Conservation (phyloP, 1,140 invertebrate species). For the Drosophila lacteicornis region DNA sequence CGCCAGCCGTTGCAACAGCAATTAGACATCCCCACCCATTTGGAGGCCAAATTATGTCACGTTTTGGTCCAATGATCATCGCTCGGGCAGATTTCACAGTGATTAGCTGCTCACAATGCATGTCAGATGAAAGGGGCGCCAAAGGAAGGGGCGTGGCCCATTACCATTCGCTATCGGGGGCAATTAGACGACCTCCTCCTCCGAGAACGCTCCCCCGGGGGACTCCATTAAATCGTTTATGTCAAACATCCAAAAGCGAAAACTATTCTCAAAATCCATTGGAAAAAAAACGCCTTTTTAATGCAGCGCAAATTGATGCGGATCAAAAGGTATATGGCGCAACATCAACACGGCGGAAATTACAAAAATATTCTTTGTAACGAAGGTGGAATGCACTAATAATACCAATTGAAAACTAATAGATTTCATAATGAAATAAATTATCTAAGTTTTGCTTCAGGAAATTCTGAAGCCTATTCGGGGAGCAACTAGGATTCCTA, state of each 20-base stretch:
- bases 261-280: not conserved
- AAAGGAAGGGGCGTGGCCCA: slow-evolving; percentile 45
- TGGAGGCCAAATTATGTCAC: slow-evolving; percentile 69
- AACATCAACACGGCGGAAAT: slow-evolving; percentile 11
- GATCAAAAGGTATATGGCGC: slow-evolving; percentile 13
- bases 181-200: slow-evolving; percentile 47
- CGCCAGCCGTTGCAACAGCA: slow-evolving; percentile 42
- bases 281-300: not conserved
- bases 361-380: not conserved
- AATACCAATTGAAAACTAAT: not conserved
- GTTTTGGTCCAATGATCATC: slow-evolving; percentile 73
- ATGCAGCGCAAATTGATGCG: slow-evolving; percentile 22
- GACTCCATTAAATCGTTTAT: slow-evolving; percentile 31
- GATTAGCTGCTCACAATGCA: slow-evolving; percentile 77
- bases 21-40: slow-evolving; percentile 33
- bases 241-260: slow-evolving; percentile 34
- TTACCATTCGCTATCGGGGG: slow-evolving; percentile 45
- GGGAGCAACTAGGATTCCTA: not conserved
- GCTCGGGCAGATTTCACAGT: slow-evolving; percentile 67
- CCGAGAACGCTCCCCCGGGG: slow-evolving; percentile 24
- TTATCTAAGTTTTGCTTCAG: not conserved
- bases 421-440: not conserved
- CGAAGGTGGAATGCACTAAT: not conserved
- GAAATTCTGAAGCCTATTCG: too few species aligned
- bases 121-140: slow-evolving; percentile 46